A percentile compares a stretch with the other conserved stretches of the same genome.
These are phyloP conservation scores for Aphelocoma coerulescens DNA, from an alignment of 2,113 vertebrate genomes.

Conservation along the genomic window DNA sequence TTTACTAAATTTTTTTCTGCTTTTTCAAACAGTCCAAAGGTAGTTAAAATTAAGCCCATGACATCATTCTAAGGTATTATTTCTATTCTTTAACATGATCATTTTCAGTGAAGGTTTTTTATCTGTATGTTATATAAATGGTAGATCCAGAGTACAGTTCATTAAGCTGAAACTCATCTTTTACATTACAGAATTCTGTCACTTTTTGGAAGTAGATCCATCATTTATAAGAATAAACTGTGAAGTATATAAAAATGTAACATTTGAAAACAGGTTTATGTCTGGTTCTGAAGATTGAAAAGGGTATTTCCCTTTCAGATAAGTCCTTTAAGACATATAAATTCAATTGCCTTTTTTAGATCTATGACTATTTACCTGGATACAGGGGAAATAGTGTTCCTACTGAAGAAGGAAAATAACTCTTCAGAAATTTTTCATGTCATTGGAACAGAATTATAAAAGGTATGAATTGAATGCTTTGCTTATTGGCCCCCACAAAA, in stretches of 20 bases:
- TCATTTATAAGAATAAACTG: background rate
- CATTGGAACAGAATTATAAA: background rate
- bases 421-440: background rate
- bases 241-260: background rate
- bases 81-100: background rate
- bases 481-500: background rate
- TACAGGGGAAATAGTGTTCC: background rate
- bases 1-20: background rate
- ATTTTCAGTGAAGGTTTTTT: background rate
- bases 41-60: background rate
- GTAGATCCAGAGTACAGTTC: background rate
- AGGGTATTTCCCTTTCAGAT: background rate
- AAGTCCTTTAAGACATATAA: background rate
- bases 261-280: background rate
- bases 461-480: background rate
- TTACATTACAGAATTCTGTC: background rate
- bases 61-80: background rate
- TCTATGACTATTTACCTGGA: background rate
- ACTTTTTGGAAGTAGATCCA: background rate
- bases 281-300: background rate
- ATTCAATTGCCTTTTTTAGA: background rate
- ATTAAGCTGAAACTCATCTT: background rate
- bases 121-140: background rate
- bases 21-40: background rate
- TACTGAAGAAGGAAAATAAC: background rate